These are phyloP conservation scores for Pristis pectinata DNA, from an alignment of 2,797 vertebrate species.

Conservation along the genomic window DNA sequence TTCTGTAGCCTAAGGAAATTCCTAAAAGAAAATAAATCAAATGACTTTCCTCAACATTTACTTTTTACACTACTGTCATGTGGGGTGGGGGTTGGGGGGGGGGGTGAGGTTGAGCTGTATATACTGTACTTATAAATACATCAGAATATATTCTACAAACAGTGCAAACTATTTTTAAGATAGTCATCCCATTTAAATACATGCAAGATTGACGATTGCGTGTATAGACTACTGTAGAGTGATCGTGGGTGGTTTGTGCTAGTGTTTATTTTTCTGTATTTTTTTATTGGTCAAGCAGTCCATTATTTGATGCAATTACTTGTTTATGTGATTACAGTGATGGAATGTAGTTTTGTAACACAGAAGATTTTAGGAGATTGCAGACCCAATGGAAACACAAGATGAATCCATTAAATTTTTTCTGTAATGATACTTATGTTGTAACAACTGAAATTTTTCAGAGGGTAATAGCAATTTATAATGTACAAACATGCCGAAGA, in stretches of 20 bases:
- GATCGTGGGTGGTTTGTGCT: background rate
- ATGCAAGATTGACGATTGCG: too few species aligned
- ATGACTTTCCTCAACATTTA: too few species aligned
- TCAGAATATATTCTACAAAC: too few species aligned
- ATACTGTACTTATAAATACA: too few species aligned
- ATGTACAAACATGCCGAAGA: background rate
- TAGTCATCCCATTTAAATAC: background rate
- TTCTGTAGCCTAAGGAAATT: too few species aligned
- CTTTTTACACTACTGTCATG: too few species aligned
- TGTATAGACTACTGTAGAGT: too few species aligned
- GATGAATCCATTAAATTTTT: background rate
- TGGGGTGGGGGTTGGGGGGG: too few species aligned
- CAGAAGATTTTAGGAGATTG: background rate
- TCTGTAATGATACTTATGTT: background rate
- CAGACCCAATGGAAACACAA: background rate
- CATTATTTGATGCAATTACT: background rate
- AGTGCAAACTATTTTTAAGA: background rate
- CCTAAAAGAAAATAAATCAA: too few species aligned
- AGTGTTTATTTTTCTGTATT: background rate
- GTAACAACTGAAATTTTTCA: background rate
- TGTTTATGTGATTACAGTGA: background rate
- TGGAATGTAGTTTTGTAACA: slow-evolving; percentile 9
- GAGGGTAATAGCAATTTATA: background rate
- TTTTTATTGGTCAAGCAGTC: background rate
- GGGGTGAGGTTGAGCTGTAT: too few species aligned